Evolutionary conservation across 2,888 invertebrate genomes (phyloP), one percentile per base, ranked within the genome.

Genomic region (Dryomyza anilis): DNA sequence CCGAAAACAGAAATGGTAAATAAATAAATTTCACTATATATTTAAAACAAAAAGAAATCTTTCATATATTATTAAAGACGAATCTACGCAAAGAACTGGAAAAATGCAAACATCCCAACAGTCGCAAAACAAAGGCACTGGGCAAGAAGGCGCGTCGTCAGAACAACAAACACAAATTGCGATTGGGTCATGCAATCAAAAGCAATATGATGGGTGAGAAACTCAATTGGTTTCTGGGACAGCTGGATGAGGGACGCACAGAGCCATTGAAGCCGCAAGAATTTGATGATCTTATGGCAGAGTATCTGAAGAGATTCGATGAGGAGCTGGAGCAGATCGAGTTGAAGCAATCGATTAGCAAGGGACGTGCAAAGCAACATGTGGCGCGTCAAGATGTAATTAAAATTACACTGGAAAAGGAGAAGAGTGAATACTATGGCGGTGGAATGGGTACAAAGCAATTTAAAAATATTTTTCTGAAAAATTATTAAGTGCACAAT

Each of bases 71-170:
- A 52, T 46, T 79, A 68, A 65, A 86, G 85, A 82, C 84, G 0
- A 85, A 85, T 73, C 69, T 86, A 16, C 79, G 79, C 21, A 86
- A 85, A 71, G 84, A 86, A 67, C 70, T 87, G n/a, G 79, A 81
- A 29, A 87, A 88, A 80, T 85, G 88, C 61, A 90, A 90, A 76
- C 95, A 95, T 84, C 95, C 95, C 1, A 93, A 94, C 80, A 94
- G 94, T 74, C 87, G 95, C 70, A 93, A 92, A 84, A 92, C 93
- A 0, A 85, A 88, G 69, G 89, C 90, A 8, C 81, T 94, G 21
- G 86, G 88, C 2, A 91, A 90, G 78, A 89, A 92, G 81, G 85
- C 89, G 7, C 89, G 89, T 70, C 91, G 80, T 0, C 78, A 80
- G 60, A 83, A 83, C 63, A 81, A 83, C 68, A 83, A 82, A 66